Evolutionary conservation across 1,140 invertebrate genomes (phyloP), one percentile per base, ranked within the genome.

Genomic region (Copidosoma floridanum): DNA sequence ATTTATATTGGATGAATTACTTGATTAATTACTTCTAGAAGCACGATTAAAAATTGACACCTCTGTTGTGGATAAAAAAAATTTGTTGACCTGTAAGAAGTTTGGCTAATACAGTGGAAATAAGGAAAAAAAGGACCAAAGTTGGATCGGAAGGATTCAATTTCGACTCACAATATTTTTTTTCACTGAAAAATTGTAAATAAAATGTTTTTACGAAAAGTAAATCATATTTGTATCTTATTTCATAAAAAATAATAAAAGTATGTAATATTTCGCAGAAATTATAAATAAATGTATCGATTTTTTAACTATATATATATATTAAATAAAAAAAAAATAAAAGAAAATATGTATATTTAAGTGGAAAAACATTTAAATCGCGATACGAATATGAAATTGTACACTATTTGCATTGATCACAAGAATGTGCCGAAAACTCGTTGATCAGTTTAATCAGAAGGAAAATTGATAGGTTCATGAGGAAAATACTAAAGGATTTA

Each of bases 1-100:
- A n/a, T n/a, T n/a, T n/a, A n/a, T n/a, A n/a, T n/a, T n/a, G n/a
- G n/a, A n/a, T n/a, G n/a, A n/a, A n/a, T n/a, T n/a, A n/a, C n/a
- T n/a, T n/a, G n/a, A n/a, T n/a, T n/a, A n/a, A n/a, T n/a, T n/a
- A n/a, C n/a, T n/a, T n/a, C n/a, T n/a, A n/a, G n/a, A n/a, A n/a
- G n/a, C n/a, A n/a, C n/a, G n/a, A n/a, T n/a, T n/a, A n/a, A n/a
- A n/a, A n/a, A 61, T 67, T 67, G 65, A 63, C 55, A 51, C 54
- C 60, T 64, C 65, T 70, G 61, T n/a, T n/a, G 68, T 47, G 54
- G 50, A 70, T 68, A 52, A 61, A 58, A 71, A 67, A 66, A 65
- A 68, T 65, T 62, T 65, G 67, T 69, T 68, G 72, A 80, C 77
- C 78, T 80, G 78, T 71, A 80, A 80, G 71, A 80, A 80, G 69